Evolutionary conservation across 1,140 invertebrate genomes (phyloP).

Genomic region (Drosophila takahashii): DNA sequence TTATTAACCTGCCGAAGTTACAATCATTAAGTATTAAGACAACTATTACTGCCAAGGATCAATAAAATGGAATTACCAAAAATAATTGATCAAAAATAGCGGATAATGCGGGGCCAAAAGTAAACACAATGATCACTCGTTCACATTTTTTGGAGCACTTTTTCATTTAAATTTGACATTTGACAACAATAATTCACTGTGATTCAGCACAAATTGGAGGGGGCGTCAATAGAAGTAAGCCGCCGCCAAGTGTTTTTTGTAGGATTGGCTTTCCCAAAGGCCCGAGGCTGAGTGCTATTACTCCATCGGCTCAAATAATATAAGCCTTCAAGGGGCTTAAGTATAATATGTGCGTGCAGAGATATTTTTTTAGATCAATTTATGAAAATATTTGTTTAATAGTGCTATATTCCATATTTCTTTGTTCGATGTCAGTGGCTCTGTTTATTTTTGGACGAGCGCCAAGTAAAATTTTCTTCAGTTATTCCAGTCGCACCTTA

Average conservation of each 20-base stretch:
- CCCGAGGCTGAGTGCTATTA: constrained; percentile 47
- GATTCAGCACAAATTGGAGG: constrained; percentile 51
- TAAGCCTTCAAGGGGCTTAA: constrained; percentile 55
- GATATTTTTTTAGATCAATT: neutral
- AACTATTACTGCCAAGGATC: constrained; percentile 1
- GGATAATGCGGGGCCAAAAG: constrained; percentile 6
- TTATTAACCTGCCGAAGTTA: constrained; percentile 5
- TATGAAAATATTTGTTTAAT: neutral
- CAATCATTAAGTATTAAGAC: constrained; percentile 3
- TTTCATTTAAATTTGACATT: constrained; percentile 51
- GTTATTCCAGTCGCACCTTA: constrained; percentile 67
- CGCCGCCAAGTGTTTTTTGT: constrained; percentile 43
- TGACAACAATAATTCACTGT: constrained; percentile 54
- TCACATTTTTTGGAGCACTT: constrained; percentile 28
- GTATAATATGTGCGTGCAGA: constrained; percentile 14
- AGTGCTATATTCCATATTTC: neutral
- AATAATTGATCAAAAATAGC: constrained; percentile 16
- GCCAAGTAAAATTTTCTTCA: constrained; percentile 50
- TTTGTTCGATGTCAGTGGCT: neutral
- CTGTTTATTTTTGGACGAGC: constrained; percentile 24
- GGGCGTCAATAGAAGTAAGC: constrained; percentile 33
- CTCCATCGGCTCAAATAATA: constrained; percentile 44
- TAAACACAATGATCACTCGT: constrained; percentile 23
- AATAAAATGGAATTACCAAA: constrained; percentile 18
- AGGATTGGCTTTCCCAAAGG: constrained; percentile 63